These are phyloP conservation scores for Lysandra bellargus DNA, from an alignment of 2,888 invertebrate genomes.

Conservation along the genomic window DNA sequence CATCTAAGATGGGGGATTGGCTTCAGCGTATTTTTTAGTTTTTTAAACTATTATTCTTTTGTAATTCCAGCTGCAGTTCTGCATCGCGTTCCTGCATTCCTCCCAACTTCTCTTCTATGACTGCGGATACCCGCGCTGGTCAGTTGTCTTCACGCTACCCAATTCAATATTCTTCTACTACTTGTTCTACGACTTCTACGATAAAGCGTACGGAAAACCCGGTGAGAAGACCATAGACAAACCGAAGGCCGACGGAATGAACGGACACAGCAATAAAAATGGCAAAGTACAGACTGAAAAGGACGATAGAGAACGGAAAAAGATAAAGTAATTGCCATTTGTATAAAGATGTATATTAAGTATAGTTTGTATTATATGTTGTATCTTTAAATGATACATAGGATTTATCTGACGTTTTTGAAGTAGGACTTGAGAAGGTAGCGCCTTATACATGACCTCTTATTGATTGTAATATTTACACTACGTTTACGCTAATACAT, in stretches of 20 bases:
- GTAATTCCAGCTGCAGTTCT: slow-evolving; percentile 90
- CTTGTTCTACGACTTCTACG: slow-evolving; percentile 95
- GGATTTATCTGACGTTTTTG: background rate
- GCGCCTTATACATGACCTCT: background rate
- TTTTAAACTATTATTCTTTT: slow-evolving; percentile 33
- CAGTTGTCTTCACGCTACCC: slow-evolving; percentile 90
- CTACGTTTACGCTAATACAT: background rate
- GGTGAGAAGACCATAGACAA: slow-evolving; percentile 50
- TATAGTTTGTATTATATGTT: slow-evolving; percentile 22
- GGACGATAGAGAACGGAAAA: slow-evolving; percentile 23
- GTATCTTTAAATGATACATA: background rate
- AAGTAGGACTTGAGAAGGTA: background rate
- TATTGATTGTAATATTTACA: background rate
- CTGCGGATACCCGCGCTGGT: slow-evolving; percentile 93
- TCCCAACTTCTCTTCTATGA: slow-evolving; percentile 91
- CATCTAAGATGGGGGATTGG: no score
- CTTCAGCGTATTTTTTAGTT: no score
- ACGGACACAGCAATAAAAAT: slow-evolving; percentile 43
- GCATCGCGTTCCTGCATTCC: slow-evolving; percentile 91
- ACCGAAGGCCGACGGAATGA: slow-evolving; percentile 46
- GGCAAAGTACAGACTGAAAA: slow-evolving; percentile 40
- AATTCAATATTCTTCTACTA: slow-evolving; percentile 96
- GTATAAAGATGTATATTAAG: slow-evolving; percentile 30
- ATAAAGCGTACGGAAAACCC: slow-evolving; percentile 84
- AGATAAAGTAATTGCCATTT: background rate